These are phyloP conservation scores for Pollimyrus isidori DNA, from an alignment of 2,113 vertebrate species.

Conservation along the genomic window DNA sequence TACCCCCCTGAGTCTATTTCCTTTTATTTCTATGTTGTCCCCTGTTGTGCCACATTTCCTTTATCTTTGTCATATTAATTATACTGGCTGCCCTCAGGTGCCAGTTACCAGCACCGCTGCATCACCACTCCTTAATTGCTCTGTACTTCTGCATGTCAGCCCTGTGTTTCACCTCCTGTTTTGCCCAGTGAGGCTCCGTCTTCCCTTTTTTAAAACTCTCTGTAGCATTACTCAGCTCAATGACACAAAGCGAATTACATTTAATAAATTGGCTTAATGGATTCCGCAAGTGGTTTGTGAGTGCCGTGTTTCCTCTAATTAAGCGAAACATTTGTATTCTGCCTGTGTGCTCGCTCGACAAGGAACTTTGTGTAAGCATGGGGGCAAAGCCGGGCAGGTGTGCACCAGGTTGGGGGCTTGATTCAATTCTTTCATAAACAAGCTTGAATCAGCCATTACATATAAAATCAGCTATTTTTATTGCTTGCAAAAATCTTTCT, in stretches of 20 bases:
- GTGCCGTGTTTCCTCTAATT: constrained; percentile 64
- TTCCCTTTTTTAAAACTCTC: constrained; percentile 58
- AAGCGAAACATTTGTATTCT: constrained; percentile 71
- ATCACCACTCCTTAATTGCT: constrained; percentile 52
- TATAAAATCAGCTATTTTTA: not conserved
- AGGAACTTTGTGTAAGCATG: not conserved
- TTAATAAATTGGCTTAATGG: constrained; percentile 80
- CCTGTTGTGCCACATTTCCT: not conserved
- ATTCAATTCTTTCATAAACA: not conserved
- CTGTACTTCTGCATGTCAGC: constrained; percentile 57
- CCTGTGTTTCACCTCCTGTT: constrained; percentile 44
- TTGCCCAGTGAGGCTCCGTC: constrained; percentile 51
- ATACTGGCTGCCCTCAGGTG: constrained; percentile 1
- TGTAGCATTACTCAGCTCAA: constrained; percentile 74
- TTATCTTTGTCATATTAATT: not conserved
- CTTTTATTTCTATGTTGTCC: not conserved
- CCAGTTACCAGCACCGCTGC: constrained; percentile 44
- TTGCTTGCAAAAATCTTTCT: not conserved
- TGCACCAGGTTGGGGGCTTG: too few species aligned
- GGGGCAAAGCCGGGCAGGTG: not conserved
- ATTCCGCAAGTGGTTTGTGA: constrained; percentile 77
- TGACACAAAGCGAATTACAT: constrained; percentile 66
- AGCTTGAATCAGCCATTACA: not conserved
- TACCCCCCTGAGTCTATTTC: not conserved
- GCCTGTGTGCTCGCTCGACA: constrained; percentile 8